Evolutionary conservation across 1,140 invertebrate genomes (phyloP).

Genomic region (Aradophagus sp.): DNA sequence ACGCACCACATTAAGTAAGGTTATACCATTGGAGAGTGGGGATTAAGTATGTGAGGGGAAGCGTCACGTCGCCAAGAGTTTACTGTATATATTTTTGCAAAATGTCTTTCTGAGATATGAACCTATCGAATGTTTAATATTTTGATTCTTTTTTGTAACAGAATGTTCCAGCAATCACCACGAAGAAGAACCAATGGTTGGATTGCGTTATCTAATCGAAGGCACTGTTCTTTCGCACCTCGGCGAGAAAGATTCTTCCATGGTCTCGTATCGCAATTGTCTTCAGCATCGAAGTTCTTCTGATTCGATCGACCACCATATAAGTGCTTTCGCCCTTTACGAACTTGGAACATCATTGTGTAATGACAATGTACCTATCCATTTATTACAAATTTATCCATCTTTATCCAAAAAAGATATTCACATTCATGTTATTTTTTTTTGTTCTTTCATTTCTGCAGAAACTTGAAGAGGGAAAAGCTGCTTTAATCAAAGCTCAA

Average conservation of each 20-base stretch:
- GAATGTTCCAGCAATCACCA: slow-evolving; percentile 66
- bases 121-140: no score
- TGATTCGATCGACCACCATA: slow-evolving; percentile 77
- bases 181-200: slow-evolving; percentile 75
- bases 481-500: slow-evolving; percentile 72
- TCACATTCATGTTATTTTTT: not conserved
- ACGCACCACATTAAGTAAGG: no score
- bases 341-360: slow-evolving; percentile 78
- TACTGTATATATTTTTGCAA: no score
- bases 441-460: slow-evolving; percentile 68
- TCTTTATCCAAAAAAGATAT: no score
- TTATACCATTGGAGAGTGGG: no score
- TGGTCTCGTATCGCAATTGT: slow-evolving; percentile 75
- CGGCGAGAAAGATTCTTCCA: slow-evolving; percentile 72
- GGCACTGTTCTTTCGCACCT: slow-evolving; percentile 75
- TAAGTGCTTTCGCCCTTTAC: slow-evolving; percentile 81
- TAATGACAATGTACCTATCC: slow-evolving; percentile 74
- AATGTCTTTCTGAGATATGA: no score
- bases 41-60: no score
- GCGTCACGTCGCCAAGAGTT: no score
- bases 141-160: slow-evolving; percentile 54
- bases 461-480: slow-evolving; percentile 76
- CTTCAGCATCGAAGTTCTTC: slow-evolving; percentile 68
- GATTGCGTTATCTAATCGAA: slow-evolving; percentile 76
- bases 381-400: no score